Base-by-base conservation (phyloP, 2,113 vertebrate genomes). In the Pogona vitticeps region DNA sequence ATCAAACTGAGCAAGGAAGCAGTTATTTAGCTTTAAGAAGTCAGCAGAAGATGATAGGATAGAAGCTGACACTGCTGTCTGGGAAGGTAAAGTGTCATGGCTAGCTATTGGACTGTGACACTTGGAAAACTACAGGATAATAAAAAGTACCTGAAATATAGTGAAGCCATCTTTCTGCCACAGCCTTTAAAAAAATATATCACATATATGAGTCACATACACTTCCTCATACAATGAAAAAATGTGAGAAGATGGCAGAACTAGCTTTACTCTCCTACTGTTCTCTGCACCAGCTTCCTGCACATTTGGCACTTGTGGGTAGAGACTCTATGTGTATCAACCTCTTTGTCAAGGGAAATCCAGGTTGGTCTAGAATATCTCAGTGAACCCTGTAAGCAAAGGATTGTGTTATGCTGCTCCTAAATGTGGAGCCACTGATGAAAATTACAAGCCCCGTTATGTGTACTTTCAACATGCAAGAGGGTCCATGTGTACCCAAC, bases 11-110 rank as follows among this genome's bases (percentile, higher is more conserved):
- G 61, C 12, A 83, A 86, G 56, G 79, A 68, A 86, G 6, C 80
- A 84, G 86, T 87, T 91, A 40, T 89, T 88, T 91, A 65, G 86
- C 82, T 72, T 7, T 58, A 83, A 76, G 65, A 86, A 92, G 88
- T 80, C 46, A 83, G 0, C 73, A 68, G 59, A 71, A 85, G 82
- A 70, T 89, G 85, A 87, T 68, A 84, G 76, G 46, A 91, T 93
- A 82, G 71, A 91, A 73, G 0, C 0, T 78, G 89, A 82, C 84
- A 88, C 46, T 40, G 59, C 87, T 90, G 72, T 84, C 79, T 77
- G 81, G 15, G 13, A 46, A 80, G 84, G 71, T 71, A 90, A 84
- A 36, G 38, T 82, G 84, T 65, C 52, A 86, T 91, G 83, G 52
- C 58, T 91, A 46, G 26, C 42, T 85, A 21, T 40, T 63, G 71